These are phyloP conservation scores for Aphodius sticticus DNA, from an alignment of 2,888 invertebrate genomes.

Conservation along the genomic window DNA sequence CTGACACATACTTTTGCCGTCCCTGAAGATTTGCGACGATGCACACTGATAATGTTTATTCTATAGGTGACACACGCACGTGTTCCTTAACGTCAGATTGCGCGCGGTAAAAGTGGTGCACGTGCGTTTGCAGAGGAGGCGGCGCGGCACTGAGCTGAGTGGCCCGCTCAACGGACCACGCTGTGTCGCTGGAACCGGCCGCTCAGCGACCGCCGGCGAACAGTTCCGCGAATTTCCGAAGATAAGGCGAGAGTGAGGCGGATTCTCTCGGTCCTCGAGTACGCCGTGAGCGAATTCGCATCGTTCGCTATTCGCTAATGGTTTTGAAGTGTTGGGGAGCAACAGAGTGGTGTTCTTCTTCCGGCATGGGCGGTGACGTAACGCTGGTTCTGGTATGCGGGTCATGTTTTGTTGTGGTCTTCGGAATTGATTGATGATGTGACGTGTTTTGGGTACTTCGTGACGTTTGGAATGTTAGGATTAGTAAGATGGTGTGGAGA, in stretches of 20 bases:
- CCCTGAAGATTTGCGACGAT: not conserved
- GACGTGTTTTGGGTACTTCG: not conserved
- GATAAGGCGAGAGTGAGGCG: conserved; percentile 29
- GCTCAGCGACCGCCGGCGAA: conserved; percentile 31
- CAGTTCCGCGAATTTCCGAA: conserved; percentile 36
- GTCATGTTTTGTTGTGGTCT: not conserved
- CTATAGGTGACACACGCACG: conserved; percentile 25
- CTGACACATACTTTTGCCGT: not conserved
- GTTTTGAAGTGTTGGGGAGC: not conserved
- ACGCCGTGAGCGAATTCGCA: not conserved
- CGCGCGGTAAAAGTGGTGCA: conserved; percentile 9
- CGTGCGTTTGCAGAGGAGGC: conserved; percentile 24
- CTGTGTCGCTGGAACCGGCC: conserved; percentile 33
- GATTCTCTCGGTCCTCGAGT: no score
- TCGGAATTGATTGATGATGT: not conserved
- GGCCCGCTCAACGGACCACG: not conserved
- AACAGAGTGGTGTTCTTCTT: not conserved
- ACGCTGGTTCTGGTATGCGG: not conserved
- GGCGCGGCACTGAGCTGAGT: conserved; percentile 32
- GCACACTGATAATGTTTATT: not conserved
- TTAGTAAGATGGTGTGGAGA: not conserved
- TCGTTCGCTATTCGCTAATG: not conserved
- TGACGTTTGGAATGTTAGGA: not conserved
- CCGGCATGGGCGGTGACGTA: not conserved
- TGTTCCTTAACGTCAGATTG: conserved; percentile 27